These are phyloP conservation scores for Scleropages formosus DNA, from an alignment of 2,797 vertebrate species.

Conservation along the genomic window DNA sequence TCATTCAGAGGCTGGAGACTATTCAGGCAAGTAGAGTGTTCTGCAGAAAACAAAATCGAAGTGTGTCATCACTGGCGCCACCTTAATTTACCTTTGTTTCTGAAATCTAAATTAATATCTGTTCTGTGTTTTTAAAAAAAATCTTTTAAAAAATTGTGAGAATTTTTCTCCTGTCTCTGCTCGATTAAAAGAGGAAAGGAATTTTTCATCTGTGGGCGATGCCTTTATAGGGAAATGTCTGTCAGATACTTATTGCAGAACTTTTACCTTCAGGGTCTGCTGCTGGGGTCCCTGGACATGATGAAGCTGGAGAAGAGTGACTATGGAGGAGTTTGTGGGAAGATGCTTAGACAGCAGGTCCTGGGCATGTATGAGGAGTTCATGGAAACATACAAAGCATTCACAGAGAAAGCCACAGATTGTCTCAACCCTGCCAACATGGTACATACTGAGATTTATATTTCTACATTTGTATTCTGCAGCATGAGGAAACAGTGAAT, in stretches of 20 bases:
- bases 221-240: neutral
- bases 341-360: slow-evolving; percentile 75
- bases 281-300: slow-evolving; percentile 77
- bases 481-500: neutral
- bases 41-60: neutral
- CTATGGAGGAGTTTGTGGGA: slow-evolving; percentile 80
- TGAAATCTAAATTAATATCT: neutral
- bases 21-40: slow-evolving; percentile 69
- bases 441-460: slow-evolving; percentile 57
- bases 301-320: slow-evolving; percentile 84
- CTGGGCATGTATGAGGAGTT: slow-evolving; percentile 75
- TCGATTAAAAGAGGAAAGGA: neutral
- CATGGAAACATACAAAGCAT: slow-evolving; percentile 66
- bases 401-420: slow-evolving; percentile 73
- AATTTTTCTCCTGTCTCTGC: neutral
- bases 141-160: too few relatives aligned
- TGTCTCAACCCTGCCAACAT: slow-evolving; percentile 73
- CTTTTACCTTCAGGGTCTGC: slow-evolving; percentile 64
- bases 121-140: neutral
- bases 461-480: neutral
- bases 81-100: neutral
- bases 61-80: neutral
- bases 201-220: neutral
- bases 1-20: slow-evolving; percentile 67
- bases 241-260: too few relatives aligned